These are phyloP conservation scores for Sebastes steindachneri DNA, from an alignment of 2,797 vertebrate species.

Conservation along the genomic window DNA sequence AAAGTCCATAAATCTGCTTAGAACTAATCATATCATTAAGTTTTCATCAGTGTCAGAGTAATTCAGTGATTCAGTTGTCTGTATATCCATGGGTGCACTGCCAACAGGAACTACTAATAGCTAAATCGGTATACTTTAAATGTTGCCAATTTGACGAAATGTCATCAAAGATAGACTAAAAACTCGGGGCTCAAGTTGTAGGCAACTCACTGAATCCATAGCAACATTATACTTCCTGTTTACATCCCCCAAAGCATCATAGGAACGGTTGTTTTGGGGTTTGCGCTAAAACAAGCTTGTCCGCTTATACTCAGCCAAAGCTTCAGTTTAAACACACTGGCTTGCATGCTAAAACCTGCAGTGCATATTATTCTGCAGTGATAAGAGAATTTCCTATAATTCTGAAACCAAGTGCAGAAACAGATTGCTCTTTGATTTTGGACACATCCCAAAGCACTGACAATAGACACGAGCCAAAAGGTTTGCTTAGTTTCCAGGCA, in stretches of 20 bases:
- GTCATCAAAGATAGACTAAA: background rate
- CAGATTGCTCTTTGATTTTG: background rate
- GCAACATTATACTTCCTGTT: background rate
- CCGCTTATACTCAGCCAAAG: background rate
- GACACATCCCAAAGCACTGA: background rate
- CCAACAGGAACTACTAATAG: background rate
- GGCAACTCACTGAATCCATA: background rate
- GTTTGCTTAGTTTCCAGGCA: background rate
- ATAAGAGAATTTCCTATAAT: background rate
- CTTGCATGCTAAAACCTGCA: background rate
- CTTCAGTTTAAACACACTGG: slow-evolving; percentile 1
- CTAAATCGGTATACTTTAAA: background rate
- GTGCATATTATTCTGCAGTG: background rate
- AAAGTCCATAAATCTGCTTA: no score
- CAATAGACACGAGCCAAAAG: background rate
- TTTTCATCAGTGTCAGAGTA: background rate
- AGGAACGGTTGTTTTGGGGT: background rate
- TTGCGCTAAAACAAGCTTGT: background rate
- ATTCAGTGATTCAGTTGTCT: background rate
- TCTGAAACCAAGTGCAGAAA: background rate
- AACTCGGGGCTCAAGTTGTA: background rate
- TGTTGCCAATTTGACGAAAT: background rate
- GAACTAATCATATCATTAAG: background rate
- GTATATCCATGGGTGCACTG: background rate
- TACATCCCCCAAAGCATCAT: background rate